These are phyloP conservation scores for Perizoma flavofasciatum DNA, from an alignment of 2,888 invertebrate species.

Conservation along the genomic window DNA sequence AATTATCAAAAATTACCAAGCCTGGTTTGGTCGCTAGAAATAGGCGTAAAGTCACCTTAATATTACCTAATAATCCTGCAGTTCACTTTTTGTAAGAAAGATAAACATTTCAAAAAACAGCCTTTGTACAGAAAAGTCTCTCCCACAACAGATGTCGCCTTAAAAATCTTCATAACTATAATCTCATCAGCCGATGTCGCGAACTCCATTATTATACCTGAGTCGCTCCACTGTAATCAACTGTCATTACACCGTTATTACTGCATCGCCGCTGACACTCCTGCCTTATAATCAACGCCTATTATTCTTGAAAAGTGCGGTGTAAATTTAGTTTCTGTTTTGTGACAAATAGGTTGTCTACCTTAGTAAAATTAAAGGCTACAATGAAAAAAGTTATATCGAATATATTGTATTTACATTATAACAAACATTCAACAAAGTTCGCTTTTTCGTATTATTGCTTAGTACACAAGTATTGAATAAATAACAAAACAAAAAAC, in stretches of 20 bases:
- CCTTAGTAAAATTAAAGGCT: slow-evolving; percentile 5
- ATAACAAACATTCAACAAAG: too few species aligned
- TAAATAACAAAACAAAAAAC: too few species aligned
- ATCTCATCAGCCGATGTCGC: slow-evolving; percentile 33
- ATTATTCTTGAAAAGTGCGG: slow-evolving; percentile 40
- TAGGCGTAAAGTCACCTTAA: too few species aligned
- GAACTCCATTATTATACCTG: slow-evolving; percentile 26
- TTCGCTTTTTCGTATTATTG: too few species aligned
- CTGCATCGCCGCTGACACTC: slow-evolving; percentile 50
- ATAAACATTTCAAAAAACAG: too few species aligned
- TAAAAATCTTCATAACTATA: slow-evolving; percentile 30
- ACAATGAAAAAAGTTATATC: neutral
- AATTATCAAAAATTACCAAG: too few species aligned
- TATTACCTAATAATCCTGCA: too few species aligned
- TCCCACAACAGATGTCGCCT: slow-evolving; percentile 33
- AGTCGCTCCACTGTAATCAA: slow-evolving; percentile 22
- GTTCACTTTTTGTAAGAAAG: too few species aligned
- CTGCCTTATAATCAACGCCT: slow-evolving; percentile 54
- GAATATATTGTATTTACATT: neutral
- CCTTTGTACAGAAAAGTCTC: slow-evolving; percentile 3
- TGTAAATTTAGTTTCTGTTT: slow-evolving; percentile 23
- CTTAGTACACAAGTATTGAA: too few species aligned
- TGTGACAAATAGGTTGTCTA: slow-evolving; percentile 14
- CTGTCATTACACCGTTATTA: slow-evolving; percentile 27
- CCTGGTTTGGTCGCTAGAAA: too few species aligned